These are phyloP conservation scores for Drosophila chauvacae DNA, from an alignment of 1,140 invertebrate genomes.

Conservation along the genomic window DNA sequence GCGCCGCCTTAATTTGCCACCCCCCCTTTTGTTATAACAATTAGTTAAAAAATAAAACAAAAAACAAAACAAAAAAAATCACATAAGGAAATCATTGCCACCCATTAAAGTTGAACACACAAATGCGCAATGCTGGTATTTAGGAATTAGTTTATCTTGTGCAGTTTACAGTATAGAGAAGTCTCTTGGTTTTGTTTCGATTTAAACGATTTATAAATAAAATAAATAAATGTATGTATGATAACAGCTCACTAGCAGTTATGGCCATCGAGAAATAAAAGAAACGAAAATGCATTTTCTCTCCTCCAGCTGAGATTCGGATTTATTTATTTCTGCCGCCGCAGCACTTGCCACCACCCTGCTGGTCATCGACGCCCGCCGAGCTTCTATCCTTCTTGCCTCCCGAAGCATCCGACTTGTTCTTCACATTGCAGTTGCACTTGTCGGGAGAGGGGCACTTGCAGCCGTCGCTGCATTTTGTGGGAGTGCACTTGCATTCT, in stretches of 20 bases:
- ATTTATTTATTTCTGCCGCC: conserved; percentile 34
- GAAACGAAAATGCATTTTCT: conserved; percentile 32
- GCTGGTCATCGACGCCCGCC: background rate
- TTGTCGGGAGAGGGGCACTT: conserved; percentile 85
- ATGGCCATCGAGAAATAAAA: conserved; percentile 38
- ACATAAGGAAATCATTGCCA: conserved; percentile 57
- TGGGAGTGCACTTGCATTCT: conserved; percentile 86
- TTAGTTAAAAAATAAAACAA: conserved; percentile 23
- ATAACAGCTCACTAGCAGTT: conserved; percentile 42
- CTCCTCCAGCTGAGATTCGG: background rate
- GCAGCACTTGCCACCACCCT: conserved; percentile 39
- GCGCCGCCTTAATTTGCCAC: conserved; percentile 50
- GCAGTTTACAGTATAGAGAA: conserved; percentile 54
- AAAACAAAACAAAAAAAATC: conserved; percentile 2
- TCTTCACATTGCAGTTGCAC: conserved; percentile 73
- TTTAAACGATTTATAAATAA: conserved; percentile 46
- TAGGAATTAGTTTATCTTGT: conserved; percentile 53
- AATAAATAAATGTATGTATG: conserved; percentile 43
- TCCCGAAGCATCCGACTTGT: conserved; percentile 1
- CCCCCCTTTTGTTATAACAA: conserved; percentile 38
- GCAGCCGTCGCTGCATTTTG: conserved; percentile 85
- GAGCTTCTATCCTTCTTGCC: conserved; percentile 24
- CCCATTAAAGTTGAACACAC: conserved; percentile 39
- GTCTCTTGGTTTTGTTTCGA: conserved; percentile 58
- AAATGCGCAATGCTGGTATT: conserved; percentile 61